Evolutionary conservation across 2,113 vertebrate genomes (phyloP).

Genomic region (Anguilla rostrata): DNA sequence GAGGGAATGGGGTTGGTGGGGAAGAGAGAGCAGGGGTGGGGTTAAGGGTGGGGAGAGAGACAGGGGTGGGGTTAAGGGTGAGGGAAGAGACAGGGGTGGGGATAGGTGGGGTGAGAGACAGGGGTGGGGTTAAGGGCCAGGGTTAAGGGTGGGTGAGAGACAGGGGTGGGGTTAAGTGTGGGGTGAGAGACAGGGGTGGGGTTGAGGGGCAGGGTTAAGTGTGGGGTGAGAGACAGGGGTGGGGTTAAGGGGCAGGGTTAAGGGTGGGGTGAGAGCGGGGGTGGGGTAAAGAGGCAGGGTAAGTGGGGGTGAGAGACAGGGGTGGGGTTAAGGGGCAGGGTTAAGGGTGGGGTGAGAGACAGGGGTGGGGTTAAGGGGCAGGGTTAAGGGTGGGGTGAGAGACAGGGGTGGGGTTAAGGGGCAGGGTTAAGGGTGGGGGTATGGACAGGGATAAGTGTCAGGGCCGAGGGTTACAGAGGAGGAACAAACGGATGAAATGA

Average conservation of each 20-base stretch:
- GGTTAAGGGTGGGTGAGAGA: neutral
- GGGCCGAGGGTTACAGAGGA: no score
- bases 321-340: conserved; percentile 6
- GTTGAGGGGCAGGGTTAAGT: no score
- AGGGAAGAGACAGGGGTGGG: no score
- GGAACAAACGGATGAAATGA: no score
- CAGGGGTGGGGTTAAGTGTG: neutral
- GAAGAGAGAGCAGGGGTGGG: no score
- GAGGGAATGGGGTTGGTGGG: no score
- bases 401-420: conserved; percentile 15
- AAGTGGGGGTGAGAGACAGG: conserved; percentile 20
- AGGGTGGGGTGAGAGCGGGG: conserved; percentile 21
- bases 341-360: conserved; percentile 8
- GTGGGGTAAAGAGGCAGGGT: conserved; percentile 3
- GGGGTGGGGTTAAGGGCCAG: no score
- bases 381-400: neutral
- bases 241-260: neutral
- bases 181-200: no score
- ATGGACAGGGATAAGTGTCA: neutral
- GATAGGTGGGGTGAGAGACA: no score
- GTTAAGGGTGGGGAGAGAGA: no score
- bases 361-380: conserved; percentile 5
- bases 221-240: neutral
- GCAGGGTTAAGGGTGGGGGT: neutral
- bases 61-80: no score